Conservation (phyloP, 1,140 invertebrate species). For the Neelides sp. region DNA sequence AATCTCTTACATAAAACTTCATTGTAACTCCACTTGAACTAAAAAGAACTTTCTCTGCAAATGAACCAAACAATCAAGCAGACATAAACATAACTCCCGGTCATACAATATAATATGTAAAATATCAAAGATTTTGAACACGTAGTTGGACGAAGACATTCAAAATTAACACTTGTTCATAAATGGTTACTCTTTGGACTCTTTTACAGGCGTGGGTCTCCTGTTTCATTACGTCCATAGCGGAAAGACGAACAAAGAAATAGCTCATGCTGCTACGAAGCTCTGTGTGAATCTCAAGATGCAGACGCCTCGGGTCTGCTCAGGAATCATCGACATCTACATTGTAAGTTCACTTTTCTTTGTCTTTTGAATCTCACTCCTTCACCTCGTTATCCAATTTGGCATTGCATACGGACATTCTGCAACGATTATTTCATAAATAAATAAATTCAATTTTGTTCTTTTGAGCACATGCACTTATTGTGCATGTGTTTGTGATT, state of each 20-base stretch:
- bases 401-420: background rate
- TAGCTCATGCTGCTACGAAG: constrained; percentile 68
- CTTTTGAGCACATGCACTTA: background rate
- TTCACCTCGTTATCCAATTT: constrained; percentile 5
- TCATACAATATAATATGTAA: background rate
- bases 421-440: no score
- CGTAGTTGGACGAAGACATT: background rate
- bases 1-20: no score
- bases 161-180: background rate
- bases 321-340: constrained; percentile 70
- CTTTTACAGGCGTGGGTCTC: constrained; percentile 52
- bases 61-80: no score
- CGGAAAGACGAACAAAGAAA: constrained; percentile 69
- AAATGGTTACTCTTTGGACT: no score
- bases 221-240: constrained; percentile 70
- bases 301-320: constrained; percentile 68
- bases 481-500: background rate
- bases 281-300: constrained; percentile 60
- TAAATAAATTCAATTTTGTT: background rate
- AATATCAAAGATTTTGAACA: background rate
- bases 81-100: constrained; percentile 2
- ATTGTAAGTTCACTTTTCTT: constrained; percentile 46
- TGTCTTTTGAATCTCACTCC: no score
- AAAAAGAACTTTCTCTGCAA: no score
- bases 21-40: no score